Evolutionary conservation across 2,797 vertebrate genomes (phyloP), one percentile per base, ranked within the genome.

Genomic region (Babyrousa celebensis): DNA sequence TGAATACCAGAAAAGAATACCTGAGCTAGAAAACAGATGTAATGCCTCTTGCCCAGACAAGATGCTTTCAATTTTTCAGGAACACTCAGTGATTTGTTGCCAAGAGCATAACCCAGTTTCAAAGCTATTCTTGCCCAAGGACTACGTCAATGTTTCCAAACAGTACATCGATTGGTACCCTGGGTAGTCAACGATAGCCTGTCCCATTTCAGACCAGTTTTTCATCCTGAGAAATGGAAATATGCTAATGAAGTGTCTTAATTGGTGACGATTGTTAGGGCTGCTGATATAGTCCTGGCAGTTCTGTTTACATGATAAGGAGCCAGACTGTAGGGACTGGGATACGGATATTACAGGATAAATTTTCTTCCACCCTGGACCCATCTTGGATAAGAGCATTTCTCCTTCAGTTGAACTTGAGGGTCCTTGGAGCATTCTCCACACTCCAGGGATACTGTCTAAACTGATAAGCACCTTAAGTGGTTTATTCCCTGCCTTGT

Each of bases 41-140:
- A 27, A 87, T 71, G n/a, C 48, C n/a, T 70, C n/a, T 85, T 94
- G 54, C 40, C 77, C 79, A 92, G 48, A 65, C 83, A 75, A 92
- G 62, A 93, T 18, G 70, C 60, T 79, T 93, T 71, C 58, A 36
- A 21, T 72, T 85, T 96, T 93, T 91, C 52, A 71, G 91, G 43
- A 75, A 74, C 16, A 29, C 36, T 78, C 0, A 0, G 82, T 48
- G 36, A 63, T 90, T 36, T 93, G 48, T 78, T 70, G 48, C 75
- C 7, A 2, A 93, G 60, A 75, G 27, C 15, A 36, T 48, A 92
- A 88, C 36, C 83, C 48, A 86, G 25, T 93, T 97, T 97, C 92
- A 85, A 88, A 90, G 32, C 75, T 87, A 17, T 78, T 93, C 75
- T 95, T 70, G 56, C 70, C 84, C 40, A 60, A 40, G 32, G 36